Evolutionary conservation across 2,888 invertebrate genomes (phyloP).

Genomic region (Lutraria lutraria): DNA sequence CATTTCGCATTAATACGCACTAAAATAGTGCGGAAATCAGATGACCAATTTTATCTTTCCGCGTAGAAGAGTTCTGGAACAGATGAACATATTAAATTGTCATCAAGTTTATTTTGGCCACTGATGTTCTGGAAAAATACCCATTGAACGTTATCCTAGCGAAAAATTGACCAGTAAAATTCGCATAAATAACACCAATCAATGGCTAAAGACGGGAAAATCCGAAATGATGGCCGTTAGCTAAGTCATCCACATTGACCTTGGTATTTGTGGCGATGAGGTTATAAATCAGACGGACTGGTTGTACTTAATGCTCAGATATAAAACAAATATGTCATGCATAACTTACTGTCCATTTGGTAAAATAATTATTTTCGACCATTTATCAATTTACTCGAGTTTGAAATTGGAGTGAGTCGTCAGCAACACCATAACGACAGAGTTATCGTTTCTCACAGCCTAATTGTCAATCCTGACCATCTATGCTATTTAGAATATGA

Average conservation of each 20-base stretch:
- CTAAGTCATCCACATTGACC: constrained; percentile 14
- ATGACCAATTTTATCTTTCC: constrained; percentile 63
- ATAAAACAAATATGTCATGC: background rate
- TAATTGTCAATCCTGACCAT: background rate
- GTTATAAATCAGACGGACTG: background rate
- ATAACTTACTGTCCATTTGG: background rate
- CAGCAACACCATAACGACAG: background rate
- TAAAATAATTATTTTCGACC: background rate
- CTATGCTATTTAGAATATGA: background rate
- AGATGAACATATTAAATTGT: constrained; percentile 53
- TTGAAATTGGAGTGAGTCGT: background rate
- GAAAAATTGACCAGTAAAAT: constrained; percentile 57
- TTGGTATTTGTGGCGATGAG: background rate
- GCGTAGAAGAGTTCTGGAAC: constrained; percentile 50
- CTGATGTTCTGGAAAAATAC: constrained; percentile 48
- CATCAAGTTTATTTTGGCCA: constrained; percentile 46
- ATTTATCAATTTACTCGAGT: background rate
- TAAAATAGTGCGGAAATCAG: constrained; percentile 44
- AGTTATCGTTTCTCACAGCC: background rate
- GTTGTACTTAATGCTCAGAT: constrained; percentile 10
- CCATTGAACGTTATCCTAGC: constrained; percentile 47
- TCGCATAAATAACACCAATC: constrained; percentile 52
- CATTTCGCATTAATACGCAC: constrained; percentile 53
- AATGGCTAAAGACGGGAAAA: constrained; percentile 19
- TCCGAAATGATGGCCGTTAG: constrained; percentile 20